These are phyloP conservation scores for Phortica magna DNA, from an alignment of 2,888 invertebrate species.

Conservation along the genomic window DNA sequence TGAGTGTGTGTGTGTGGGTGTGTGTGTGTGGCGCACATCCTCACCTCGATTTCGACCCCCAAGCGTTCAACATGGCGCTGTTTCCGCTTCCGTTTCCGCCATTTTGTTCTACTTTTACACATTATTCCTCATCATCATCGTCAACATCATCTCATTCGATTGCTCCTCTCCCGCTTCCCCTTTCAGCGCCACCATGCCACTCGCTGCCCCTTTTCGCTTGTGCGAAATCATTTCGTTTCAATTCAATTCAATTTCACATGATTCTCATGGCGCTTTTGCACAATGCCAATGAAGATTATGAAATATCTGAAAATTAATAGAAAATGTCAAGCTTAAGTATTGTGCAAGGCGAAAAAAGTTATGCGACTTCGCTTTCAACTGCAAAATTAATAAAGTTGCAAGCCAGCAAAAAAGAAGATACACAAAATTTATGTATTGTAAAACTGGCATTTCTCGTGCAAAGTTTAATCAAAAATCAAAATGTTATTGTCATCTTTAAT, in stretches of 20 bases:
- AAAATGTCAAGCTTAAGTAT: not conserved
- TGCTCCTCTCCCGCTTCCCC: too few relatives aligned
- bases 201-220: not conserved
- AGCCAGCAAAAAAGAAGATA: too few relatives aligned
- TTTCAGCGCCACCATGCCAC: not conserved
- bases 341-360: not conserved
- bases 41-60: not conserved
- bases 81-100: not conserved
- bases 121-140: not conserved
- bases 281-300: not conserved
- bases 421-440: too few relatives aligned
- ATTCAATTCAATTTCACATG: not conserved
- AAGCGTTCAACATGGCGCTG: not conserved
- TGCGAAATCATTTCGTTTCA: not conserved
- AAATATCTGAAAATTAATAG: conserved; percentile 17
- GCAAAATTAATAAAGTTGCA: not conserved
- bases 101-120: not conserved
- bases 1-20: conserved; percentile 12
- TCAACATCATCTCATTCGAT: not conserved
- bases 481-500: too few relatives aligned
- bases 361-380: not conserved
- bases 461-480: too few relatives aligned
- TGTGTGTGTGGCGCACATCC: not conserved
- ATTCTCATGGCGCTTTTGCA: not conserved
- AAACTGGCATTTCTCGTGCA: too few relatives aligned